Base-by-base conservation (phyloP, 2,797 vertebrate genomes). In the Linurgus olivaceus region DNA sequence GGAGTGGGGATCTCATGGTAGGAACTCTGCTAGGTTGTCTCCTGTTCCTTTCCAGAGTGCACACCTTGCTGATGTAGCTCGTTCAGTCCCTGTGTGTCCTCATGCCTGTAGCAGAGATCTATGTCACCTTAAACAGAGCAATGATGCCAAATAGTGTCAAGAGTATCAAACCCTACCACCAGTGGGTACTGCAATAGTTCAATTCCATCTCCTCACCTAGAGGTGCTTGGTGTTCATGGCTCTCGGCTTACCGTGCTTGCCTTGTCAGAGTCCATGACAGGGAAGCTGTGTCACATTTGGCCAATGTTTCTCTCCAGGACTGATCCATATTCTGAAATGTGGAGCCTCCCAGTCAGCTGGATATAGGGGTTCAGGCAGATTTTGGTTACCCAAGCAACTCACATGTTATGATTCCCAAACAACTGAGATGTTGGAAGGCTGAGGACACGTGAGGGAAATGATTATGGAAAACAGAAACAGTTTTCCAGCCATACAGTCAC, bases 391-490 rank as follows among this genome's bases (percentile, higher is more conserved):
- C 85, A 92, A 96, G 96, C 85, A 96, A 97, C 96, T 62, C 17
- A 3, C 28, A 29, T 96, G 87, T 96, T 97, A 80, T 96, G 90
- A 95, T 97, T 96, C 95, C 93, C 91, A 97, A 97, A 96, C 92
- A 97, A 50, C 24, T 28, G 63, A 90, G 88, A 95, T 62, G 14
- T 73, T 96, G 88, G 82, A 94, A 96, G 81, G 73, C 74, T 89
- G 72, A 57, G 76, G 51, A 86, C 48, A 65, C 59, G 89, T 79
- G 40, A 80, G 74, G 35, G 28, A 84, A 95, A 90, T 59, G 8
- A 47, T 86, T 94, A 50, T 66, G 86, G 84, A 95, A 93, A 95
- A 79, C 17, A 90, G 59, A 65, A 93, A 61, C 29, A 15, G 13
- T 74, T 79, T 94, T 94, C 80, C 83, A 95, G 61, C 68, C 76